Percentiles rank a stretch among this genome's conserved stretches.
phyloP scores from a whole-genome alignment of 2,113 vertebrate genomes.

The Steatornis caripensis region DNA sequence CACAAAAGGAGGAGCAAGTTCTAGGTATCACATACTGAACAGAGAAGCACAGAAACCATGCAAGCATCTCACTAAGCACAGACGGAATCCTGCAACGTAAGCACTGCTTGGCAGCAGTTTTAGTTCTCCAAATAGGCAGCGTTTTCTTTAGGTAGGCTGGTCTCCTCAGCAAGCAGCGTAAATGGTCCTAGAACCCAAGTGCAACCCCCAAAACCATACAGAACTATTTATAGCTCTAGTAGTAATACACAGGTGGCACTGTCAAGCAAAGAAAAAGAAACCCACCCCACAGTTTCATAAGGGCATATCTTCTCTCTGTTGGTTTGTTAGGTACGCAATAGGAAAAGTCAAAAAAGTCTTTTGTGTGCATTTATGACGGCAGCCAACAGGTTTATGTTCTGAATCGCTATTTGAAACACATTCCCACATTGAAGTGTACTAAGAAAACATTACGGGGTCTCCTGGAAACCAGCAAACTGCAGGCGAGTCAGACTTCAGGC shows the following conservation, averaged over 20 bases:
- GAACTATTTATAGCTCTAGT: neutral
- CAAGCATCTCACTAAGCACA: neutral
- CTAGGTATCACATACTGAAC: too few species aligned
- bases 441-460: neutral
- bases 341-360: neutral
- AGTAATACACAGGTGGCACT: neutral
- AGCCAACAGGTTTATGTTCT: neutral
- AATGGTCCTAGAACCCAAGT: neutral
- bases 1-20: neutral
- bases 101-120: neutral
- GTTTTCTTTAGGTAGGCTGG: neutral
- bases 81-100: neutral
- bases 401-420: neutral
- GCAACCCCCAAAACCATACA: accelerated
- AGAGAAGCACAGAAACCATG: neutral
- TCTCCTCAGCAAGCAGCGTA: neutral
- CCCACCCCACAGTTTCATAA: neutral
- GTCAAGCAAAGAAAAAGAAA: neutral
- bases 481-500: neutral
- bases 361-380: neutral
- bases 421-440: neutral
- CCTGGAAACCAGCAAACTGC: neutral
- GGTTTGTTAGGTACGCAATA: accelerated
- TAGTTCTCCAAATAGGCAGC: neutral
- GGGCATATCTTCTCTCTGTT: neutral